These are phyloP conservation scores for Rhinella marina DNA, from an alignment of 2,797 vertebrate genomes.

Conservation along the genomic window DNA sequence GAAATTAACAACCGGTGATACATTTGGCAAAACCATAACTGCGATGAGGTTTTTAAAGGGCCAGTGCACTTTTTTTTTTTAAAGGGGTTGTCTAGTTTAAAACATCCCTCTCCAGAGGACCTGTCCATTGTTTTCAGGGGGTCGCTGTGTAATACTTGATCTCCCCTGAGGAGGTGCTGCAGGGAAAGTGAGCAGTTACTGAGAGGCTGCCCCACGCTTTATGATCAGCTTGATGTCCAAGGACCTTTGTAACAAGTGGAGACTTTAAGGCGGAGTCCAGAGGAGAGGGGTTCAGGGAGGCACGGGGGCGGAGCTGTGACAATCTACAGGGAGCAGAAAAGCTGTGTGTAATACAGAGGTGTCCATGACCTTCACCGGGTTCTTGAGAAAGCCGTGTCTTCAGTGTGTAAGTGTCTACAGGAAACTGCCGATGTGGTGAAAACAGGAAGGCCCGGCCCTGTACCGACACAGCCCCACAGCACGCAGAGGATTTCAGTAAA, in stretches of 20 bases:
- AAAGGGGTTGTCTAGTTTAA: too few relatives aligned
- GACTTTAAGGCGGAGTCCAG: too few relatives aligned
- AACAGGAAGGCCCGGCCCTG: constrained; percentile 1
- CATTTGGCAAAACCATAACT: not conserved
- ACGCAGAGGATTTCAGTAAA: not conserved
- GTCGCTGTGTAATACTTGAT: not conserved
- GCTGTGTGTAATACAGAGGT: not conserved
- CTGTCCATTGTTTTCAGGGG: too few relatives aligned
- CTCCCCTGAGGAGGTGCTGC: not conserved
- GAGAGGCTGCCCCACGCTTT: too few relatives aligned
- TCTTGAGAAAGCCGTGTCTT: not conserved
- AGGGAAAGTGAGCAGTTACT: not conserved
- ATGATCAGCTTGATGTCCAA: too few relatives aligned
- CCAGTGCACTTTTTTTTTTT: not conserved
- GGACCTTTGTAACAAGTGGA: too few relatives aligned
- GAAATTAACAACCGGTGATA: not conserved
- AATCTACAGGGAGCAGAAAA: not conserved
- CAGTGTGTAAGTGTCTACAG: not conserved
- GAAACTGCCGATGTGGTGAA: constrained; percentile 1
- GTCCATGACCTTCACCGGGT: not conserved
- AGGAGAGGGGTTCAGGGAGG: not conserved
- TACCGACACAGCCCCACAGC: not conserved
- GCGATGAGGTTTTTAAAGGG: not conserved
- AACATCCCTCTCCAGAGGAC: too few relatives aligned
- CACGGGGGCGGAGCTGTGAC: not conserved